These are phyloP conservation scores for Propithecus perrieri DNA, from an alignment of 2,797 vertebrate genomes.

Conservation along the genomic window DNA sequence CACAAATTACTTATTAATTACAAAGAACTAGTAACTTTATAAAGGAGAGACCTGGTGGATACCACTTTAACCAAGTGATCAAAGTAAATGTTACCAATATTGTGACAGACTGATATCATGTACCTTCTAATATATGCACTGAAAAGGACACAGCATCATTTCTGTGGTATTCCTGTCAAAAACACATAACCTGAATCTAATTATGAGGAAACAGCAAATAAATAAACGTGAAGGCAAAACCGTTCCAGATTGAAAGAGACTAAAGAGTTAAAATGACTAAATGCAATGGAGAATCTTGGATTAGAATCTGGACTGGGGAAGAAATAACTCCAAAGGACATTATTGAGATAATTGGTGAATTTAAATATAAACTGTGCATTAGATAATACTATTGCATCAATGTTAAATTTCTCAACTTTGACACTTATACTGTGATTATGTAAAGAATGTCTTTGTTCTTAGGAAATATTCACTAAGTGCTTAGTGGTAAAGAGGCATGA, in stretches of 20 bases:
- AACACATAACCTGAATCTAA: neutral
- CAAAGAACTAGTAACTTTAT: neutral
- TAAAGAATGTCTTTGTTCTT: neutral
- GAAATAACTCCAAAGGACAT: neutral
- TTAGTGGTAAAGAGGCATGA: neutral
- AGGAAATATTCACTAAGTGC: neutral
- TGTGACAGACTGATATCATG: neutral
- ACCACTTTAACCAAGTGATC: neutral
- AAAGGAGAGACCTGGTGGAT: neutral
- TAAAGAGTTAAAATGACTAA: neutral
- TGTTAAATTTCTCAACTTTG: neutral
- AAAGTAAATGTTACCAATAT: neutral
- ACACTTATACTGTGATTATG: neutral
- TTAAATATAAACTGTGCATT: neutral
- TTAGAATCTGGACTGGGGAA: neutral
- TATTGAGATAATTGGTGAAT: neutral
- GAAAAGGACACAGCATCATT: neutral
- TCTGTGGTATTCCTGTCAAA: neutral
- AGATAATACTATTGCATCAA: neutral
- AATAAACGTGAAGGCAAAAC: neutral
- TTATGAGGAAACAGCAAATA: neutral
- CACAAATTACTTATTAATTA: neutral
- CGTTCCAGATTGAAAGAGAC: neutral
- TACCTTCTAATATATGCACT: neutral
- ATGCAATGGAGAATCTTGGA: neutral